Conservation (phyloP, 2,797 vertebrate genomes). For the Poeciliopsis turneri region DNA sequence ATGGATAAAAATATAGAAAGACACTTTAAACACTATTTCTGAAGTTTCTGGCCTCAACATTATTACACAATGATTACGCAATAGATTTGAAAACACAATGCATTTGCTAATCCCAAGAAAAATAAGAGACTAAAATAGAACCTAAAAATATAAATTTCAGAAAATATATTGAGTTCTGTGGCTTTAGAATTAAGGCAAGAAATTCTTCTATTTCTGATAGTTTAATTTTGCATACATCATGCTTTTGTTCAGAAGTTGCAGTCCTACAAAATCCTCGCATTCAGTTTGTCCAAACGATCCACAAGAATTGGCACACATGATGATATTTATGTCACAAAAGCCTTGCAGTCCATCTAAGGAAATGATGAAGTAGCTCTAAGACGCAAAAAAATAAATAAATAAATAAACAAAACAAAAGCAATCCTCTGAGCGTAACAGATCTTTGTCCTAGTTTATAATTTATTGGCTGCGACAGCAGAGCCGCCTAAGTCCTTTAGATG, state of each 20-base stretch:
- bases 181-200: neutral
- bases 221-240: neutral
- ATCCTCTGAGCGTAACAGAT: constrained; percentile 27
- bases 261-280: neutral
- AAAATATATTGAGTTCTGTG: neutral
- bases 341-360: neutral
- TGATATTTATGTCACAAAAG: neutral
- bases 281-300: neutral
- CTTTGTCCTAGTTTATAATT: constrained; percentile 60
- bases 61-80: neutral
- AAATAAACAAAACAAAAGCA: constrained; percentile 1
- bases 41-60: neutral
- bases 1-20: neutral
- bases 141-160: neutral
- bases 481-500: constrained; percentile 53
- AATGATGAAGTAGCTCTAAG: neutral
- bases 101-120: neutral
- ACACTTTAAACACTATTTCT: neutral
- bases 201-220: neutral
- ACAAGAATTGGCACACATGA: constrained; percentile 1
- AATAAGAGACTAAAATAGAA: neutral
- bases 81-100: neutral
- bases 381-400: neutral
- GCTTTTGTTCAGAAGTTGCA: neutral
- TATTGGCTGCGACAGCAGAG: constrained; percentile 38